phyloP scores from a whole-genome alignment of 2,888 invertebrate species.

The Rugalucina vietnamica region DNA sequence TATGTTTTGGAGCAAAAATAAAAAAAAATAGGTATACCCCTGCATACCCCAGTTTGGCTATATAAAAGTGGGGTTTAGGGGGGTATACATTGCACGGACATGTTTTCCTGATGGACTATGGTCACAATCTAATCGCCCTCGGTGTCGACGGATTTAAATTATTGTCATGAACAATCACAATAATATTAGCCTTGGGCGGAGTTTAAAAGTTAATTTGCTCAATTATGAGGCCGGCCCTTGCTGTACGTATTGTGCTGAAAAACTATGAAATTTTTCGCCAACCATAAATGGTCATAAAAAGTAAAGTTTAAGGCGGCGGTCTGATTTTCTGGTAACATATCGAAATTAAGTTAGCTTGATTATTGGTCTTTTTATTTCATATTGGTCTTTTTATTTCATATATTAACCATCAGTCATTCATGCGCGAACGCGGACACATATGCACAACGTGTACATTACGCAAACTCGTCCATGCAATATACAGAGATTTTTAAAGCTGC shows the following conservation, averaged over 20 bases:
- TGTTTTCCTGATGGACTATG: not conserved
- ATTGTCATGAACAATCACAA: not conserved
- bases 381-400: not conserved
- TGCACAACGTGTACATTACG: not conserved
- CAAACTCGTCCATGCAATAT: not conserved
- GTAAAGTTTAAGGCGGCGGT: not conserved
- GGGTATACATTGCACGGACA: not conserved
- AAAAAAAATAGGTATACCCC: not conserved
- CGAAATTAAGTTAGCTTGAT: not conserved
- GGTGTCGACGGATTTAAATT: not conserved
- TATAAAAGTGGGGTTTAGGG: not conserved
- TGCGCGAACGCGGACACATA: not conserved
- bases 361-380: not conserved
- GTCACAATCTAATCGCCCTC: not conserved
- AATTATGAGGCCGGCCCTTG: not conserved
- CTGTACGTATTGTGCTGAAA: not conserved
- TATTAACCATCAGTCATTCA: not conserved
- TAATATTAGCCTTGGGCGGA: not conserved
- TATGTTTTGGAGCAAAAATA: not conserved
- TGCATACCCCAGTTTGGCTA: not conserved
- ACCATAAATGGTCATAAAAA: conserved; percentile 1
- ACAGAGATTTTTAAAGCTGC: not conserved
- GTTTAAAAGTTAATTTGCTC: not conserved
- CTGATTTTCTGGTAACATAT: not conserved
- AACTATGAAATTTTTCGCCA: not conserved